A percentile compares a stretch with the other conserved stretches of the same genome.
These are phyloP conservation scores for Micropterix aruncella DNA, from an alignment of 2,888 invertebrate species.

Conservation along the genomic window DNA sequence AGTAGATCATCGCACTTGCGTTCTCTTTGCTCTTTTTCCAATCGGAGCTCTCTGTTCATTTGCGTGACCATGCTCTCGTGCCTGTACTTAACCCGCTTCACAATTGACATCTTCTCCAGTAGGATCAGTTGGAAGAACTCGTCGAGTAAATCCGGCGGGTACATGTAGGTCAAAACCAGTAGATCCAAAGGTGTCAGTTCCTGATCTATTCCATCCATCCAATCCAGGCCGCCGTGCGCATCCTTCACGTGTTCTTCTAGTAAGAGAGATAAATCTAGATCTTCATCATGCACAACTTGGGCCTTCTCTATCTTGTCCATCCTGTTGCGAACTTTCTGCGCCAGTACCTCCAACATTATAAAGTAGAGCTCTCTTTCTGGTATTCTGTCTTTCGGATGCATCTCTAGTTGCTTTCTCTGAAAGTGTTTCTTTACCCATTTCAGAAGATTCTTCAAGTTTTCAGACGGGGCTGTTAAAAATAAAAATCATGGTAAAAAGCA, in stretches of 20 bases:
- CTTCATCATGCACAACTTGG: background rate
- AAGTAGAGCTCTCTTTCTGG: background rate
- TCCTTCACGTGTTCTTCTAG: background rate
- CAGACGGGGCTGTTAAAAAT: too few relatives aligned
- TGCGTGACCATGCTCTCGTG: conserved; percentile 22
- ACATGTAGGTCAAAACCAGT: background rate
- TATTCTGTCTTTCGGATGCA: too few relatives aligned
- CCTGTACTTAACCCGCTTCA: conserved; percentile 20
- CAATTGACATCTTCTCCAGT: conserved; percentile 22
- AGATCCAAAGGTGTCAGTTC: background rate
- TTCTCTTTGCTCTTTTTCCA: conserved; percentile 20
- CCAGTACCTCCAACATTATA: background rate
- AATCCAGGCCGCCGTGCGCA: background rate
- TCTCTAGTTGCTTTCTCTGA: too few relatives aligned
- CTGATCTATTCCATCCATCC: background rate
- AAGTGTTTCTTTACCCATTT: background rate
- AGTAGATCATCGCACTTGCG: conserved; percentile 13
- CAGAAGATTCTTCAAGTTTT: background rate
- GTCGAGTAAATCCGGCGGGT: conserved; percentile 4
- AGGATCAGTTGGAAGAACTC: conserved; percentile 20
- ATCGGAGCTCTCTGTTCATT: conserved; percentile 22
- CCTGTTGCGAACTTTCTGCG: background rate
- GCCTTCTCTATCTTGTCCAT: background rate
- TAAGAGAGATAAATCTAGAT: background rate
- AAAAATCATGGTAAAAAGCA: too few relatives aligned